Conservation (phyloP, 30 jellyfish, hydroid and myxozoan species). For the Turritopsis dohrnii region DNA sequence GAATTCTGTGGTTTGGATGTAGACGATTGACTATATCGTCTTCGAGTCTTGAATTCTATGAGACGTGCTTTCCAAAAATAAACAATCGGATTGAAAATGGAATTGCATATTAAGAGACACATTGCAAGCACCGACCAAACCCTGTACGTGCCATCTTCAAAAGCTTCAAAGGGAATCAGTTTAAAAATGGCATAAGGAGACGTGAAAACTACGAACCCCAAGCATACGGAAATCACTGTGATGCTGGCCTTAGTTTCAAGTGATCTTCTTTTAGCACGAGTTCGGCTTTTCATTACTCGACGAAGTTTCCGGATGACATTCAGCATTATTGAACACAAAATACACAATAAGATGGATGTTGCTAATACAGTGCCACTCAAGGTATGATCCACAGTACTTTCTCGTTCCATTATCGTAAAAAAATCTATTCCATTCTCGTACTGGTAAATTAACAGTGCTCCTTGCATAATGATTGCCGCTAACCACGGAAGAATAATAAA, state of each 20-base stretch:
- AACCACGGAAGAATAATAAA: background rate
- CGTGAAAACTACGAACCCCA: background rate
- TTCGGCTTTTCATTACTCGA: background rate
- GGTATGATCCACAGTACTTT: background rate
- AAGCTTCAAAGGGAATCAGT: background rate
- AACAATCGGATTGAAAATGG: background rate
- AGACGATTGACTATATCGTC: background rate
- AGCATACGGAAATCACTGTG: background rate
- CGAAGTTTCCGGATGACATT: background rate
- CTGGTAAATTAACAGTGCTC: background rate
- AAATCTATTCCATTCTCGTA: background rate
- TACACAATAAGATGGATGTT: background rate
- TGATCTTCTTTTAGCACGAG: background rate
- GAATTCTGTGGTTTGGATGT: background rate
- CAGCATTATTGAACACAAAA: background rate
- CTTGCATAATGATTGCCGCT: background rate
- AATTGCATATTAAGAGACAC: background rate
- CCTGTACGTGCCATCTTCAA: background rate
- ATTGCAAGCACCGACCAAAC: background rate
- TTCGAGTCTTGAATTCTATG: background rate
- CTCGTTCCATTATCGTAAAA: background rate
- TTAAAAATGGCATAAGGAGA: background rate
- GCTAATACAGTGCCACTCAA: background rate
- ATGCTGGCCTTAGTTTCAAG: background rate
- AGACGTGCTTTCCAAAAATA: background rate